Base-by-base conservation (phyloP, 2,797 vertebrate species). In the Pseudomugil gertrudae region DNA sequence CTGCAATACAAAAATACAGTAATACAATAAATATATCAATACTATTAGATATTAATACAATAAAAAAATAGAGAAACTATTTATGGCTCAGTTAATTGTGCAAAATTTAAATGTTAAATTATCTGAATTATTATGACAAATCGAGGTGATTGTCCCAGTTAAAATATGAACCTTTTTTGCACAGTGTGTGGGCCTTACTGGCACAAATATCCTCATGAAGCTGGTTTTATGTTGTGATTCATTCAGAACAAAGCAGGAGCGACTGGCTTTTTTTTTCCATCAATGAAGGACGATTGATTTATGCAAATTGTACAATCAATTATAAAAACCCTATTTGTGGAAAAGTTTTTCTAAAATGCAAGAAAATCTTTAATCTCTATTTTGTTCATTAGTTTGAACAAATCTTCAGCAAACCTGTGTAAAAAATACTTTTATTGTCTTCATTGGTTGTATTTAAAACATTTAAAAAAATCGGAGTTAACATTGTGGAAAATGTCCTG, bases 241-340 rank as follows among this genome's bases (percentile, higher is more conserved):
- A 15, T 17, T 0, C 26, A 27, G 14, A 17, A 15, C 50, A 52
- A 52, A 50, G 21, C 57, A 53, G 61, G 32, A 83, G 45, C 51
- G 78, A 54, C 35, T 72, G 68, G 59, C 38, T 21, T 82, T 77
- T 65, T 70, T 61, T 80, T 83, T 63, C 86, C 40, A 85, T 74
- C 69, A 19, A 81, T 78, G 5, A 57, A 15, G 10, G 21, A 77
- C 90, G 69, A 90, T 87, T 90, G 70, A 89, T 89, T 91, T 59
- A 90, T 88, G 62, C 78, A 57, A 40, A n/a, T n/a, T n/a, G n/a
- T n/a, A 43, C 40, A n/a, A 76, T 73, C 66, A 69, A 57, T 63
- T 79, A 61, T 66, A 58, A 2, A 23, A 48, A 48, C 9, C 43
- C 6, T 2, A 48, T 48, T 48, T 48, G 9, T 10, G 11, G 9